These are phyloP conservation scores for Falco cherrug DNA, from an alignment of 2,797 vertebrate genomes.

Conservation along the genomic window DNA sequence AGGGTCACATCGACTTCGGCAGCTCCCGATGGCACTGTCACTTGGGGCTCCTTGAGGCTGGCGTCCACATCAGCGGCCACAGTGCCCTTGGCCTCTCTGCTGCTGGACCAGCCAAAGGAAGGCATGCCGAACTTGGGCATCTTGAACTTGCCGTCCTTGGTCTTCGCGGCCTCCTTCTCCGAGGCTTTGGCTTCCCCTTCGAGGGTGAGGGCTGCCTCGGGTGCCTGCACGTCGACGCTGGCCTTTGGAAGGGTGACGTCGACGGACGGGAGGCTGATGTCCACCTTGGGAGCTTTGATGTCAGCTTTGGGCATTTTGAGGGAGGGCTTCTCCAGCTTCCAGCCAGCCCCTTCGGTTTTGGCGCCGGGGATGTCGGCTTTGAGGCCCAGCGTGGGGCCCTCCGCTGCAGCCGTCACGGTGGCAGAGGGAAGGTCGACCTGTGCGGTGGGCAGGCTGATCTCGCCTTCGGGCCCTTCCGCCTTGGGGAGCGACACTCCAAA, in stretches of 20 bases:
- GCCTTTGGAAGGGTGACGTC: background rate
- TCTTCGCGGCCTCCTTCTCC: background rate
- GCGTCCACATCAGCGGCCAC: background rate
- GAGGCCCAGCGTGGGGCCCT: background rate
- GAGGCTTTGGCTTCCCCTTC: background rate
- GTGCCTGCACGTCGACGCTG: too few species aligned
- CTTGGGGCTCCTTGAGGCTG: too few species aligned
- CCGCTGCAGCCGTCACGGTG: background rate
- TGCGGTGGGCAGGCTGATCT: background rate
- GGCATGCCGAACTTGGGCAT: background rate
- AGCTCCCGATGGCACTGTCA: too few species aligned
- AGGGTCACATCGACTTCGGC: too few species aligned
- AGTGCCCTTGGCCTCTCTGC: too few species aligned
- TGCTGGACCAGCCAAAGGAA: too few species aligned
- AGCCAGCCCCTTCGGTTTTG: background rate
- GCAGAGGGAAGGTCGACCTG: background rate
- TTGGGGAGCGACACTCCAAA: background rate
- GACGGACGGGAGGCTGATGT: background rate
- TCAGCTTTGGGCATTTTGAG: accelerated
- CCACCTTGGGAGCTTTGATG: background rate
- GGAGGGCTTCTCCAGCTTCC: background rate
- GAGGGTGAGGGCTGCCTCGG: background rate
- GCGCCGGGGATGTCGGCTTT: too few species aligned
- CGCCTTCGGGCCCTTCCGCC: background rate
- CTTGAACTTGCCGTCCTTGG: background rate